Conservation (phyloP, 2,797 vertebrate species). For the Setipinna tenuifilis region DNA sequence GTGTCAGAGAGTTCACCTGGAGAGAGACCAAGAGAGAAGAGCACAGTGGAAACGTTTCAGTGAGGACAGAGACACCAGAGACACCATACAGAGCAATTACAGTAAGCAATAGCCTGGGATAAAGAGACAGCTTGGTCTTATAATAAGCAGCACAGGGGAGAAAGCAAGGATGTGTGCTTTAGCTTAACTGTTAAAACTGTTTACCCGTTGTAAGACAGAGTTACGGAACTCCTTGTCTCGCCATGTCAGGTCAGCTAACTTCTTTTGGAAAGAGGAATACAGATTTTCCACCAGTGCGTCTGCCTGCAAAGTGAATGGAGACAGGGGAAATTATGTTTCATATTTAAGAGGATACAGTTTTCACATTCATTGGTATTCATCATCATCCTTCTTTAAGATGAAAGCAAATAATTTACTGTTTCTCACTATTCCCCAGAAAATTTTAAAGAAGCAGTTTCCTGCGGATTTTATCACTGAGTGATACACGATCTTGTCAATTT, state of each 20-base stretch:
- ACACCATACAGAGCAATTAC: neutral
- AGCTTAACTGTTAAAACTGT: neutral
- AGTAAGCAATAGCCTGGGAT: neutral
- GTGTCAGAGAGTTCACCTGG: slow-evolving; percentile 70
- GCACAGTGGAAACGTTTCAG: neutral
- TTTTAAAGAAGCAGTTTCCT: neutral
- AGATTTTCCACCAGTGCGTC: slow-evolving; percentile 70
- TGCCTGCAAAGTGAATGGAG: slow-evolving; percentile 60
- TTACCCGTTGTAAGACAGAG: slow-evolving; percentile 71
- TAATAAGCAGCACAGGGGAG: neutral
- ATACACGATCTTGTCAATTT: neutral
- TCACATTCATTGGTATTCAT: neutral
- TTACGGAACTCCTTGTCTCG: slow-evolving; percentile 55
- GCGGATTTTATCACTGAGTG: neutral
- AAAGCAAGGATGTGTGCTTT: neutral
- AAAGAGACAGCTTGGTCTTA: neutral
- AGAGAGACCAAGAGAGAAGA: neutral
- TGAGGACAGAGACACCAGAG: neutral
- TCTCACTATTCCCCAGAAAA: neutral
- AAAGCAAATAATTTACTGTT: neutral
- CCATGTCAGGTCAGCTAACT: slow-evolving; percentile 67
- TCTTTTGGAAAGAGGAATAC: slow-evolving; percentile 68
- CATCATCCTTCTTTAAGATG: neutral
- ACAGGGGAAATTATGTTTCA: neutral
- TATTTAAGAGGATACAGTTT: neutral